Evolutionary conservation across 2,888 invertebrate genomes (phyloP), one percentile per base, ranked within the genome.

Genomic region (Trisateles emortualis): DNA sequence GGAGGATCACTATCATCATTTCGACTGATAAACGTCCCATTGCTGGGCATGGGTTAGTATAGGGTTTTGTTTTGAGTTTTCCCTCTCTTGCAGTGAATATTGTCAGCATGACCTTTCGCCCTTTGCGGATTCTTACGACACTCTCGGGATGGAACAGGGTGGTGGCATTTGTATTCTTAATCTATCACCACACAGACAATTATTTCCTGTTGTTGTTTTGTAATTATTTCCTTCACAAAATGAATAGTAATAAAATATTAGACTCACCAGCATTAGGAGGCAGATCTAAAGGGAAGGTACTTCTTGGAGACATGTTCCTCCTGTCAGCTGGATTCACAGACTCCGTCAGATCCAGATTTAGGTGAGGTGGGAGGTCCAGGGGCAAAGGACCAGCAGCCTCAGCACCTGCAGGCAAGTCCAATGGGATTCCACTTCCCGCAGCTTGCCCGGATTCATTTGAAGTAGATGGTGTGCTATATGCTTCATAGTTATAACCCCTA

Each of bases 331-430:
- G 84, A 57, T 92, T 92, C 14, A 93, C 90, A 6, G 92, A 93
- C 59, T 93, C 93, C 0, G 93, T 93, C 44, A 93, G 83, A 64
- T 93, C 93, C 53, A 93, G 67, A 52, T 82, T 91, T 9, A 93
- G 72, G 57, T 92, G 91, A 3, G 87, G 80, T 0, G 88, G 88
- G 35, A 89, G 78, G 61, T 91, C 91, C 32, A 88, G 53, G 0
- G 87, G 90, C 13, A 83, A 53, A 0, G 87, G 87, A 2, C 85
- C 88, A 0, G 86, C 85, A 0, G 86, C 88, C 56, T 86, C 90
- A 0, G 86, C 84, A 2, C 86, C 88, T 0, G 64, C 78, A 0
- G 90, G 90, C 57, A 92, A 64, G 66, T 92, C 92, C 67, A 92
- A 59, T 0, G 91, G 90, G 9, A 89, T 78, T 13, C 81, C 83